These are phyloP conservation scores for Erebia epiphron DNA, from an alignment of 2,888 invertebrate genomes.

Conservation along the genomic window DNA sequence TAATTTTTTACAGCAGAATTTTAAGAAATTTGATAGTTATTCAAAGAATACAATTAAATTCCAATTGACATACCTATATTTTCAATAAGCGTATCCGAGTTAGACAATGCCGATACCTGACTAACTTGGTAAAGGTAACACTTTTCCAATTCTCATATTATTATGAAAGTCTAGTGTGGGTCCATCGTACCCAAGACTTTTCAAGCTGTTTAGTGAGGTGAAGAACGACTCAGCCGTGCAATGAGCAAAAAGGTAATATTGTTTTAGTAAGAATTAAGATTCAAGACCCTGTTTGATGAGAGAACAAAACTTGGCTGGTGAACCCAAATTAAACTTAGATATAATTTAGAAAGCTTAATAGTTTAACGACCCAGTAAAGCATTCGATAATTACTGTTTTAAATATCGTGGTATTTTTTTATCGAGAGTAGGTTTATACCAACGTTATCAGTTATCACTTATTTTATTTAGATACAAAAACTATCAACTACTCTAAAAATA, in stretches of 20 bases:
- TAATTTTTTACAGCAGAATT: not conserved
- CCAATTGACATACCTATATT: not conserved
- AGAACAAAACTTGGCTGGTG: not conserved
- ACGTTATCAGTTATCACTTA: too few relatives aligned
- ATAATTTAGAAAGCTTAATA: not conserved
- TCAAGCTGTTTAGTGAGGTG: not conserved
- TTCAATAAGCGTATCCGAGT: not conserved
- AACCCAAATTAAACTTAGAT: not conserved
- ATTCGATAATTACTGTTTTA: too few relatives aligned
- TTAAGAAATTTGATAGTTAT: not conserved
- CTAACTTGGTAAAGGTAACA: not conserved
- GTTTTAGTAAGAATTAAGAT: too few relatives aligned
- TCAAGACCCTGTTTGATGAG: not conserved
- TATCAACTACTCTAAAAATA: too few relatives aligned
- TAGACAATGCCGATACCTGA: not conserved
- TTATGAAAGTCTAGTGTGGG: not conserved
- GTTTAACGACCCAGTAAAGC: not conserved
- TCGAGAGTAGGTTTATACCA: too few relatives aligned
- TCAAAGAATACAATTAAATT: not conserved
- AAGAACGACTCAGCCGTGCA: too few relatives aligned
- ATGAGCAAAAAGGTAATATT: too few relatives aligned
- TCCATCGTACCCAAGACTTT: not conserved
- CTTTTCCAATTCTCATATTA: conserved; percentile 9
- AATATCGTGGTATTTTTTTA: too few relatives aligned
- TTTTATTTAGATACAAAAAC: too few relatives aligned